Evolutionary conservation across 2,888 invertebrate species (phyloP), one percentile per base, ranked within the genome.

Genomic region (Drosophila nigritarsus): DNA sequence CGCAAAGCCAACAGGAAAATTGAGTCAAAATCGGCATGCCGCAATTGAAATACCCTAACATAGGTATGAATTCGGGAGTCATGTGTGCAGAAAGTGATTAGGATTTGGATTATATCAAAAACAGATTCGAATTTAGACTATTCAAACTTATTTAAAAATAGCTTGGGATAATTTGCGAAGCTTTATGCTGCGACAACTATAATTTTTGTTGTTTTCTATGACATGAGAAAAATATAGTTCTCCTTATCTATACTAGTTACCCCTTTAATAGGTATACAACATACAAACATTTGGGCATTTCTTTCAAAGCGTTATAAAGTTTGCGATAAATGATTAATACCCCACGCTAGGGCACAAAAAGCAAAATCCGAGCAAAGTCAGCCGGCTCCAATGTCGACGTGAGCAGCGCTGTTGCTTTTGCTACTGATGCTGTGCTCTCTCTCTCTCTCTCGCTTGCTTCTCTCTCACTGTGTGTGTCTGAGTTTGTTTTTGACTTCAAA

Each of bases 311-410:
- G 30, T 42, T 42, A 24, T 56, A 40, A 34, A 11, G 32, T 34
- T 38, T 29, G 20, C 27, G 8, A 42, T 13, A 58, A n/a, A n/a
- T 36, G n/a, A 29, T 27, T n/a, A 2, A 32, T 53, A 45, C 62
- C 20, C 42, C 1, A 40, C 18, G 50, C 30, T 45, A 75, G 78
- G 38, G 66, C 68, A 82, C 66, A 62, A 79, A 73, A 85, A 64
- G 70, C 87, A 74, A 83, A 77, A 66, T 78, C 72, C 65, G 56
- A 75, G 38, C 62, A 53, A 71, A 67, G 71, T 60, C 75, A 70
- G 89, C 78, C 78, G 78, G 78, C 78, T 75, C 68, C 80, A 80
- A 68, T 68, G 72, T 61, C 72, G 75, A 60, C 78, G 65, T 45
- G 48, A 60, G 75, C 80, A 56, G 71, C 67, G 36, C 65, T 63